Base-by-base conservation (phyloP, 2,113 vertebrate species). In the Oryzias woworae region DNA sequence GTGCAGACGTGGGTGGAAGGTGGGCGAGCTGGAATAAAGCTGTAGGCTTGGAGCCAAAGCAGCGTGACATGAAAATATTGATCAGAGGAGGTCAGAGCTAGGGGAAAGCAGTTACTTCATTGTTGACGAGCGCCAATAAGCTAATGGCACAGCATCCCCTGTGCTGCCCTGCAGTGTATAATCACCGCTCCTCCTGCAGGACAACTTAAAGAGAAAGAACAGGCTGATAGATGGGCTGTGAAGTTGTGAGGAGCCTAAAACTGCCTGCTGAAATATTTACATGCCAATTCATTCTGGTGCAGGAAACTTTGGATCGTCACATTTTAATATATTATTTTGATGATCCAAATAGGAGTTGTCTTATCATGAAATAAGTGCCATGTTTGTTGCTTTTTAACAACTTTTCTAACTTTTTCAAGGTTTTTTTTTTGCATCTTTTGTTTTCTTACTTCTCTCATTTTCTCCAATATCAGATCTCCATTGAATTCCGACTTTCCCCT, bases 111-210 rank as follows among this genome's bases (percentile, higher is more conserved):
- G 78, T 87, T 87, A 85, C 75, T 78, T 71, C 42, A 0, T 42
- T 69, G 77, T 71, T 86, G 77, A 90, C 85, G 80, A 87, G 80
- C 71, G 14, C 60, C 60, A 66, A 77, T 70, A 41, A 69, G 77
- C 81, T 79, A 68, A 68, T 66, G 17, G 69, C 60, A 28, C 58
- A 54, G 48, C 72, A 31, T 61, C 69, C 69, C 23, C 53, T 50
- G 26, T 45, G 45, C 69, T 75, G 71, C 61, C 69, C 76, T 47
- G 0, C 24, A 17, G 53, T 26, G 70, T 77, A 73, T 80, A 75
- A 85, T 84, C 71, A 78, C 74, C 43, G 78, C 69, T 65, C 62
- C 64, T 73, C 41, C 74, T 69, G 72, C 64, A 62, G 79, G 69
- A 58, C 52, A 45, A 36, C 20, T 66, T 31, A 20, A 24, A 53